A percentile compares a stretch with the other conserved stretches of the same genome.
Evolutionary conservation across 2,888 invertebrate genomes (phyloP).

Genomic region (Rotaria sp.): DNA sequence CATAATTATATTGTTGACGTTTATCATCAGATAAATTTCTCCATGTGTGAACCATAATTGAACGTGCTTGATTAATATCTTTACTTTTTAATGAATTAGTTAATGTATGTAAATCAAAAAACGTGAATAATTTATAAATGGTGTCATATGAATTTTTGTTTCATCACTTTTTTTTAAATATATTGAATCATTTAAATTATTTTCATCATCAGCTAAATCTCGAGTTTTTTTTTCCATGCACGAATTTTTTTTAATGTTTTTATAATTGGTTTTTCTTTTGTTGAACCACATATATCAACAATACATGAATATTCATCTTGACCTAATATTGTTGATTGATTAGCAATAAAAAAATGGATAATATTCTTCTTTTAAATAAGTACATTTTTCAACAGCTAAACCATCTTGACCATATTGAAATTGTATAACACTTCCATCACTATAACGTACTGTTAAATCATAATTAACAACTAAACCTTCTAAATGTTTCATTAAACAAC

Average conservation of each 20-base stretch:
- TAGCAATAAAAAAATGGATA: constrained; percentile 74
- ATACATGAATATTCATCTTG: constrained; percentile 31
- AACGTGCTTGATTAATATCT: constrained; percentile 55
- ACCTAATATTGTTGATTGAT: constrained; percentile 52
- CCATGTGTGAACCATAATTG: too few species aligned
- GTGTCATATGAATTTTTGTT: constrained; percentile 30
- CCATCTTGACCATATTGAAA: too few species aligned
- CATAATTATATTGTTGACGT: too few species aligned
- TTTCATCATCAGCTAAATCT: background rate
- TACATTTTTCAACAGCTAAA: too few species aligned
- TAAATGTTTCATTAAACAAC: constrained; percentile 93
- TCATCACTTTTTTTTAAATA: background rate
- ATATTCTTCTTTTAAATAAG: constrained; percentile 71
- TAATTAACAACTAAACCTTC: constrained; percentile 87
- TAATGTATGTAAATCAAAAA: constrained; percentile 8
- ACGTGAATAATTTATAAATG: constrained; percentile 38
- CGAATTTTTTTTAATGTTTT: constrained; percentile 33
- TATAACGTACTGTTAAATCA: constrained; percentile 88
- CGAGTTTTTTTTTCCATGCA: background rate
- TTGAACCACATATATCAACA: constrained; percentile 27
- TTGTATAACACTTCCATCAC: constrained; percentile 80
- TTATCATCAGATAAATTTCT: too few species aligned
- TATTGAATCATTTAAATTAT: background rate
- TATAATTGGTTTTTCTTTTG: constrained; percentile 34
- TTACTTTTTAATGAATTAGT: constrained; percentile 30